Conservation (phyloP, 2,888 invertebrate genomes). For the Vandiemenella viatica region DNA sequence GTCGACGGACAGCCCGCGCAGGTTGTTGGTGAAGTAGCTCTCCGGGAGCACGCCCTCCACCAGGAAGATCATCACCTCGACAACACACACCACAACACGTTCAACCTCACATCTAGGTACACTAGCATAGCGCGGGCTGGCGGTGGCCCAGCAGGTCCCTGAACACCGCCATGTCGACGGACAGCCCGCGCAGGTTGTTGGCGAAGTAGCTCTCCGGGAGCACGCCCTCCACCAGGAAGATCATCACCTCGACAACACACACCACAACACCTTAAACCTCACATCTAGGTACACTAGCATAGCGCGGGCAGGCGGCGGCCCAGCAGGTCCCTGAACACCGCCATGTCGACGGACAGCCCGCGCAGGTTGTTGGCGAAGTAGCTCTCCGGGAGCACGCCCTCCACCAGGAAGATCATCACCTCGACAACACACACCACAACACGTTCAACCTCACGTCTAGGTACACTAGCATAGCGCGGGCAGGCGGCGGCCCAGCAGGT, state of each 20-base stretch:
- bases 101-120: no score
- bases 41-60: conserved; percentile 85
- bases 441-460: no score
- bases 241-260: conserved; percentile 51
- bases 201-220: conserved; percentile 91
- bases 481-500: conserved; percentile 67
- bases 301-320: conserved; percentile 68
- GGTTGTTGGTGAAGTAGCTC: conserved; percentile 91
- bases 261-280: no score
- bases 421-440: no score
- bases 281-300: no score
- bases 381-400: conserved; percentile 80
- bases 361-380: conserved; percentile 93
- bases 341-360: conserved; percentile 97
- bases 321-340: conserved; percentile 86
- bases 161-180: conserved; percentile 98
- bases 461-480: no score
- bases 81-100: no score
- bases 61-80: conserved; percentile 77
- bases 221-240: conserved; percentile 81
- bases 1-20: conserved; percentile 91
- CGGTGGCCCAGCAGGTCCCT: conserved; percentile 74
- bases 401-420: conserved; percentile 86
- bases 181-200: conserved; percentile 84
- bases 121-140: conserved; percentile 71